Percentiles rank a stretch among this genome's conserved stretches.
phyloP scores from a whole-genome alignment of 2,113 vertebrate species.

The Megaceryle torquata region DNA sequence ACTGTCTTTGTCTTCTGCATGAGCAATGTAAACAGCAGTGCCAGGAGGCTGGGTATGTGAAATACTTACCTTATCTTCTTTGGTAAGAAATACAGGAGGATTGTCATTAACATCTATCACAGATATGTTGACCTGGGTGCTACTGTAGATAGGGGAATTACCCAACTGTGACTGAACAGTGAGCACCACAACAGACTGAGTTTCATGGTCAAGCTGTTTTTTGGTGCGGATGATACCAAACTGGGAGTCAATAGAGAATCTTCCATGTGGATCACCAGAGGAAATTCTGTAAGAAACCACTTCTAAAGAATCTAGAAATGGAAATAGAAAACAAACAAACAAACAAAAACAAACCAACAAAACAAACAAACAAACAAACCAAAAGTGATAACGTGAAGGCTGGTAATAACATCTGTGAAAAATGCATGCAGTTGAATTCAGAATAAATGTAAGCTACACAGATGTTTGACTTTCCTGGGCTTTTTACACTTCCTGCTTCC shows the following conservation, averaged over 20 bases:
- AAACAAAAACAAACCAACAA: neutral
- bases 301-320: conserved; percentile 77
- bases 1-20: conserved; percentile 86
- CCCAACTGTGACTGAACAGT: conserved; percentile 81
- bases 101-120: conserved; percentile 89
- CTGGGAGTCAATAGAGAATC: conserved; percentile 80
- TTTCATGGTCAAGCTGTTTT: conserved; percentile 83
- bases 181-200: conserved; percentile 76
- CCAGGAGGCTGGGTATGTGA: conserved; percentile 75
- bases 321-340: neutral
- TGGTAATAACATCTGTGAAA: neutral
- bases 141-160: conserved; percentile 75
- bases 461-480: neutral
- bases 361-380: neutral
- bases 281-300: conserved; percentile 83
- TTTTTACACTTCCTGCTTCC: conserved; percentile 11
- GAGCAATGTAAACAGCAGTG: conserved; percentile 84
- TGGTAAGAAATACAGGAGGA: conserved; percentile 75
- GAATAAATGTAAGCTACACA: neutral
- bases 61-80: conserved; percentile 71
- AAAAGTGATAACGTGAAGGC: neutral
- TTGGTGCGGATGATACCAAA: conserved; percentile 82
- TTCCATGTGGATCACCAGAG: conserved; percentile 82
- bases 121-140: conserved; percentile 83
- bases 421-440: neutral